Evolutionary conservation across 1,140 invertebrate genomes (phyloP).

Genomic region (Apis florea): DNA sequence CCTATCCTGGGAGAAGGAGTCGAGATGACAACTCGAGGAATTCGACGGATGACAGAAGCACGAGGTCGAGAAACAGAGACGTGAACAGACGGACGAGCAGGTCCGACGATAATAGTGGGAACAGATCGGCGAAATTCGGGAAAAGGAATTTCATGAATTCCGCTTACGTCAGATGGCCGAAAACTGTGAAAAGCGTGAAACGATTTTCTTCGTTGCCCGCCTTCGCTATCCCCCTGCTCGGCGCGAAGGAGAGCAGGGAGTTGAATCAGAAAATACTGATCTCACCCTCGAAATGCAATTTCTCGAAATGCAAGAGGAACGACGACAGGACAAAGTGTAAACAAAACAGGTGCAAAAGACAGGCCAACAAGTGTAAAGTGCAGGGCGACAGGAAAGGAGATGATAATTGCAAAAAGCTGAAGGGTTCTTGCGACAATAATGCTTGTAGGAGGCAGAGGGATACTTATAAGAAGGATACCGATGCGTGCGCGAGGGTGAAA

Average conservation of each 20-base stretch:
- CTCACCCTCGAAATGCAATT: accelerated
- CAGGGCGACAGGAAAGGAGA: neutral
- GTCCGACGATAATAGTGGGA: neutral
- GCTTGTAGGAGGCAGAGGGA: neutral
- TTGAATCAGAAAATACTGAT: neutral
- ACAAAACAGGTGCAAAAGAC: neutral
- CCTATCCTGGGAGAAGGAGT: too few species aligned
- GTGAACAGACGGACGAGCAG: neutral
- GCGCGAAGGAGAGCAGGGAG: neutral
- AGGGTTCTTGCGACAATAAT: neutral
- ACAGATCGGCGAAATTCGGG: constrained; percentile 8
- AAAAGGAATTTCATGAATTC: constrained; percentile 21
- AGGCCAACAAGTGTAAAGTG: neutral
- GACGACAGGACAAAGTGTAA: too few species aligned
- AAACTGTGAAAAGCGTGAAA: neutral
- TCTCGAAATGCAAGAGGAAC: neutral
- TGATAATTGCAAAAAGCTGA: neutral
- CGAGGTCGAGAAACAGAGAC: neutral
- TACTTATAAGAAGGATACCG: neutral
- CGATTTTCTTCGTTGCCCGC: constrained; percentile 5
- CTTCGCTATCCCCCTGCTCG: neutral
- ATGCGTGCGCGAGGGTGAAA: neutral
- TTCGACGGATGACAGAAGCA: too few species aligned
- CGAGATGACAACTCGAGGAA: neutral
- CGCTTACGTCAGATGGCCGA: neutral